Conservation (phyloP, 2,797 vertebrate genomes). For the Prionace glauca region DNA sequence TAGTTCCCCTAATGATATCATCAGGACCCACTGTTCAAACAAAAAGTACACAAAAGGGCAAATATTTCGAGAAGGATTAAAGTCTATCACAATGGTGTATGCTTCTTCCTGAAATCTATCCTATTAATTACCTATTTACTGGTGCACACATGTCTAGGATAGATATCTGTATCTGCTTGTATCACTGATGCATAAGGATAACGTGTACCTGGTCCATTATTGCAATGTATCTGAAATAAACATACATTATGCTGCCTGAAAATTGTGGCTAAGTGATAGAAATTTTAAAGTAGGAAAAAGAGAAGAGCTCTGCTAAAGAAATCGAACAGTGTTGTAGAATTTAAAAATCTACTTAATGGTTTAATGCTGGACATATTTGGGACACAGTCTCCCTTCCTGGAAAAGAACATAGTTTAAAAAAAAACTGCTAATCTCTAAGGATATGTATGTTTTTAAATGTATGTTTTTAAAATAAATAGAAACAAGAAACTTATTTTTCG, state of each 20-base stretch:
- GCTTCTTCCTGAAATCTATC: background rate
- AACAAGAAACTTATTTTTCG: background rate
- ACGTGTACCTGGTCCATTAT: background rate
- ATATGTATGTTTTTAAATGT: background rate
- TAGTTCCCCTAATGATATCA: slow-evolving; percentile 4
- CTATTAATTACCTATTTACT: background rate
- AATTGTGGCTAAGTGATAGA: background rate
- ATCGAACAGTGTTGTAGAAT: background rate
- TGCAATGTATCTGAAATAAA: background rate
- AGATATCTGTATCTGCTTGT: background rate
- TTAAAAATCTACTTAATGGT: background rate
- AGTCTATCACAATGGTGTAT: background rate
- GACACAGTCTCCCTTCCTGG: slow-evolving; percentile 1
- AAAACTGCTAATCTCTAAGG: background rate
- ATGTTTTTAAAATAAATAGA: slow-evolving; percentile 4
- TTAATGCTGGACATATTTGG: background rate
- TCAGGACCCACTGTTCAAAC: background rate
- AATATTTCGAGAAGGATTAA: slow-evolving; percentile 15
- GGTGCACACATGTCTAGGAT: background rate
- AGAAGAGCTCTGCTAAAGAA: background rate
- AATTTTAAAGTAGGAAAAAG: background rate
- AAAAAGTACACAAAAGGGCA: background rate
- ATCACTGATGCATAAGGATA: background rate
- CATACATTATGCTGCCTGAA: background rate
- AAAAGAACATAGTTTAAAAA: background rate